A percentile compares a stretch with the other conserved stretches of the same genome.
Evolutionary conservation across 37 sponge, comb jelly and placozoan genomes (phyloP).

Genomic region (Chondrosia reniformis): DNA sequence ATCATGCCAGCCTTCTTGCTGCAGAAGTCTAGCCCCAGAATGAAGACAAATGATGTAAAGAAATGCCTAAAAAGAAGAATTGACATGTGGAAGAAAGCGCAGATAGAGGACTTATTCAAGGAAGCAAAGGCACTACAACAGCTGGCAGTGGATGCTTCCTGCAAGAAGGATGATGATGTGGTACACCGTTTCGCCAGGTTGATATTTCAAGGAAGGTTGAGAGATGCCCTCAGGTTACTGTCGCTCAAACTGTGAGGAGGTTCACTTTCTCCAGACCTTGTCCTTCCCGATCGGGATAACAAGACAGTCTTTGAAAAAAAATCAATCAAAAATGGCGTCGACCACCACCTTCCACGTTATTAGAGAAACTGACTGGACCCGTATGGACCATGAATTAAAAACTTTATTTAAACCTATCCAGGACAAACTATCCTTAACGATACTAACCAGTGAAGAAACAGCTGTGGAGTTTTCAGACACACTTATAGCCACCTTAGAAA

Average conservation of each 20-base stretch:
- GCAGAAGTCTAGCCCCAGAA: background rate
- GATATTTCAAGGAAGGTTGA: background rate
- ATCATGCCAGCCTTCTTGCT: background rate
- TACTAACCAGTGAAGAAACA: too few species aligned
- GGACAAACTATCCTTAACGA: too few species aligned
- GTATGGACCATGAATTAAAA: too few species aligned
- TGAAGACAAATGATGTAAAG: background rate
- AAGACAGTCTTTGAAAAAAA: constrained; percentile 6
- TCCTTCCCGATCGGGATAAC: background rate
- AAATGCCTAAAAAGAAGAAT: constrained; percentile 9
- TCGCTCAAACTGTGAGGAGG: background rate
- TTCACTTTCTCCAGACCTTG: background rate
- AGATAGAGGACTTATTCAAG: background rate
- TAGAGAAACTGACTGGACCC: too few species aligned
- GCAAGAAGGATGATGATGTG: background rate
- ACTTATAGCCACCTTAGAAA: too few species aligned
- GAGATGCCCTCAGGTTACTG: background rate
- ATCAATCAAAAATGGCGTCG: too few species aligned
- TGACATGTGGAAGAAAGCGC: background rate
- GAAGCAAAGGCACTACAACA: background rate
- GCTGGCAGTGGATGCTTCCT: background rate
- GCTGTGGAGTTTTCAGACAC: too few species aligned
- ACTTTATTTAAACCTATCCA: too few species aligned
- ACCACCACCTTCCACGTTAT: too few species aligned
- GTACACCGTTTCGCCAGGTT: background rate